Conservation (phyloP, 2,113 vertebrate species). For the Istiophorus platypterus region DNA sequence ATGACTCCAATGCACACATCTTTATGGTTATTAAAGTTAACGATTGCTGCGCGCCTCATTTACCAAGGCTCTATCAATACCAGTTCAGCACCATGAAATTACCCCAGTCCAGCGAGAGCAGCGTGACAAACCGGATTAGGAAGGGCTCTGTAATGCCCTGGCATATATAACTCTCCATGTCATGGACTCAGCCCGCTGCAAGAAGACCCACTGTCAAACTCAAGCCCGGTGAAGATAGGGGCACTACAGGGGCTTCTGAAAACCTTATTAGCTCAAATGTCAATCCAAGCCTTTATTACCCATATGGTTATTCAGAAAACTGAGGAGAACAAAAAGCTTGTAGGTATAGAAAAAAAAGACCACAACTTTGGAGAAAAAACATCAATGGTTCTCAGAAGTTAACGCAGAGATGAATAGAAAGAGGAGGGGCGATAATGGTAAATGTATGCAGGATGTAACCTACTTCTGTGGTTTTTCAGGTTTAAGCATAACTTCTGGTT, state of each 20-base stretch:
- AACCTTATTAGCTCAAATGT: conserved; percentile 68
- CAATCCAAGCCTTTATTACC: conserved; percentile 69
- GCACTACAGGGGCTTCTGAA: conserved; percentile 40
- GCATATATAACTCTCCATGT: conserved; percentile 78
- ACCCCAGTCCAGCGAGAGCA: conserved; percentile 79
- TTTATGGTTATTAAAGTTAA: conserved; percentile 85
- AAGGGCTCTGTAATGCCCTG: conserved; percentile 73
- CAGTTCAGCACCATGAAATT: conserved; percentile 85
- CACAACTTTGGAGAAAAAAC: conserved; percentile 45
- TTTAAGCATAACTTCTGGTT: conserved; percentile 63
- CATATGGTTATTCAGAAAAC: conserved; percentile 44
- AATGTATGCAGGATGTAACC: conserved; percentile 82
- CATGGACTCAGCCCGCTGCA: conserved; percentile 53
- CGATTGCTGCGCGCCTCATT: conserved; percentile 82
- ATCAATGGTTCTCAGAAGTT: conserved; percentile 67
- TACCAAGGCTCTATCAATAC: conserved; percentile 83
- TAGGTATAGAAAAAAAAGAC: conserved; percentile 21
- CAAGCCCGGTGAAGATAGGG: conserved; percentile 18
- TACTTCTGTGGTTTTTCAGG: conserved; percentile 75
- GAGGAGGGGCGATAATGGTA: conserved; percentile 66
- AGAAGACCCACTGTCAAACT: conserved; percentile 62
- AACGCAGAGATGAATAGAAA: conserved; percentile 53
- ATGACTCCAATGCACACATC: conserved; percentile 80
- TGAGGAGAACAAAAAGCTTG: conserved; percentile 41
- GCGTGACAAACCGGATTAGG: conserved; percentile 83